Percentiles rank a stretch among this genome's conserved stretches.
These are phyloP conservation scores for Ictalurus furcatus DNA, from an alignment of 2,113 vertebrate species.

Conservation along the genomic window DNA sequence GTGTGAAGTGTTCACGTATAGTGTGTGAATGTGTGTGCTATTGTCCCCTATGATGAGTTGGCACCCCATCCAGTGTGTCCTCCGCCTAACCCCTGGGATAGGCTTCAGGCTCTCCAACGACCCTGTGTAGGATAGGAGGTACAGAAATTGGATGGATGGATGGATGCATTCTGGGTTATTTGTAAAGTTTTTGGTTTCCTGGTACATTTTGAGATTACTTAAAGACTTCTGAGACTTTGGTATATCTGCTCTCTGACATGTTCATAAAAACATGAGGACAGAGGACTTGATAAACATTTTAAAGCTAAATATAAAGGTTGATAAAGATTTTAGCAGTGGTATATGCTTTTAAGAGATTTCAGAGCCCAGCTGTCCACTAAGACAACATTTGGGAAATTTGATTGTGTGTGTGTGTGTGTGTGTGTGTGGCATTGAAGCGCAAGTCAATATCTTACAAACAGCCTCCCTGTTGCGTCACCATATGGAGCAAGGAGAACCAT, in stretches of 20 bases:
- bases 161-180: not conserved
- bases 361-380: not conserved
- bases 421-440: slow-evolving; percentile 13
- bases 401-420: slow-evolving; percentile 2
- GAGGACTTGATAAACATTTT: not conserved
- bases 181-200: not conserved
- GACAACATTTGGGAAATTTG: not conserved
- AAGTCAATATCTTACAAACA: slow-evolving; percentile 43
- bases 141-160: no score
- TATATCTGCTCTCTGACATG: not conserved
- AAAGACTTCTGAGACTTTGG: not conserved
- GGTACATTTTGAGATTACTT: not conserved
- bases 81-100: no score
- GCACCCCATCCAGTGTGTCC: no score
- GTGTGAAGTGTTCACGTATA: no score
- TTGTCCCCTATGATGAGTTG: no score
- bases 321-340: not conserved
- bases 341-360: not conserved
- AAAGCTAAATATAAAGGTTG: not conserved
- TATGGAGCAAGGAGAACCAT: slow-evolving; percentile 35
- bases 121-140: no score
- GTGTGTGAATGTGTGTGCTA: no score
- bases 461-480: slow-evolving; percentile 48
- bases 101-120: no score
- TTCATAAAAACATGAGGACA: not conserved